Conservation (phyloP, 2,797 vertebrate genomes). For the Nyctalus aviator region DNA sequence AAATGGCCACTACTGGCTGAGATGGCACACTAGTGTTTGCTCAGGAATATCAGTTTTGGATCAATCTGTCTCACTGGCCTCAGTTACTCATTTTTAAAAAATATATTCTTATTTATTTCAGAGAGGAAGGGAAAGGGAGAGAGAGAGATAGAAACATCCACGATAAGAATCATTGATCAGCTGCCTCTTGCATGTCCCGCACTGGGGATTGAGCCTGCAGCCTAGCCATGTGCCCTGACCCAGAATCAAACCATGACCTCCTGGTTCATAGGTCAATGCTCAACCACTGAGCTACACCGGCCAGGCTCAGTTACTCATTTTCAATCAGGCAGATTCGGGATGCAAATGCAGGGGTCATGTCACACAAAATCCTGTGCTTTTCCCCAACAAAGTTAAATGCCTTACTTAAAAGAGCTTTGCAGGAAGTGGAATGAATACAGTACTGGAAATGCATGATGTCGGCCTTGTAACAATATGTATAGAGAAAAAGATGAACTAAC, state of each 20-base stretch:
- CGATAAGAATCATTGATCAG: no score
- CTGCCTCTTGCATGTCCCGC: no score
- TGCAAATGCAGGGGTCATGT: background rate
- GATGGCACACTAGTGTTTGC: background rate
- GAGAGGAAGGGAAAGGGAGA: no score
- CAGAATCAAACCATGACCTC: no score
- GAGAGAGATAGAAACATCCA: no score
- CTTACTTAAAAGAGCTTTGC: conserved; percentile 6
- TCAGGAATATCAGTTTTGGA: background rate
- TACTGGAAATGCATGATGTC: conserved; percentile 35
- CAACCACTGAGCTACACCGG: no score
- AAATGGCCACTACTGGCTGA: background rate
- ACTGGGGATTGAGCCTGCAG: no score
- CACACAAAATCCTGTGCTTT: background rate
- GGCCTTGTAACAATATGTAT: background rate
- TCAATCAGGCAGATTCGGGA: background rate
- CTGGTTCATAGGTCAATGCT: no score
- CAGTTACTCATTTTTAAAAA: background rate
- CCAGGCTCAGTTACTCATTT: background rate
- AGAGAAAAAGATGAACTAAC: background rate
- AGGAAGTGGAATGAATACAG: background rate
- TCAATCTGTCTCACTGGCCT: background rate
- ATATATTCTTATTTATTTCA: no score
- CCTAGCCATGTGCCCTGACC: no score
- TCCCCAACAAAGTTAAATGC: background rate